phyloP scores from a whole-genome alignment of 2,888 invertebrate genomes.

The Lymantria monacha region DNA sequence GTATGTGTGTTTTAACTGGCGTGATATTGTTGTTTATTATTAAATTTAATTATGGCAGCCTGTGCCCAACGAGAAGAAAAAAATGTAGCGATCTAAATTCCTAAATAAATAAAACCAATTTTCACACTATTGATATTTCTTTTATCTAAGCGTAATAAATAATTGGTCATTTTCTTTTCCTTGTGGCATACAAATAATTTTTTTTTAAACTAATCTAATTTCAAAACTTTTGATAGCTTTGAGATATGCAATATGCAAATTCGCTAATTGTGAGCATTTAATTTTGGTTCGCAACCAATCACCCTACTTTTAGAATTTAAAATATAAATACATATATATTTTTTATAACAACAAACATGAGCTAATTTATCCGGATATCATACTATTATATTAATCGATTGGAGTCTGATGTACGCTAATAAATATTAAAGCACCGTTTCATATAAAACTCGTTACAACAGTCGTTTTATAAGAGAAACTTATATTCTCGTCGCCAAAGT shows the following conservation, averaged over 20 bases:
- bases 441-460: constrained; percentile 4
- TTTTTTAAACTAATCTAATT: constrained; percentile 2
- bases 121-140: background rate
- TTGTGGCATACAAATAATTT: constrained; percentile 13
- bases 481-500: constrained; percentile 20
- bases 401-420: constrained; percentile 1
- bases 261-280: constrained; percentile 6
- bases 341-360: constrained; percentile 7
- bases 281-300: constrained; percentile 4
- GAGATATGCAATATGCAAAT: constrained; percentile 10
- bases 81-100: background rate
- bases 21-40: too few species aligned
- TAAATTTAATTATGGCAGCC: too few species aligned
- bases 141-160: background rate
- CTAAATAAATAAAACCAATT: background rate
- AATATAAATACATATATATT: constrained; percentile 2
- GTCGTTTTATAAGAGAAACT: constrained; percentile 9
- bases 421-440: constrained; percentile 2
- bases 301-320: constrained; percentile 2
- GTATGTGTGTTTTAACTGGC: too few species aligned
- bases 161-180: background rate
- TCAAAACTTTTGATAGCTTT: constrained; percentile 4
- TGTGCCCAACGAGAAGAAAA: too few species aligned
- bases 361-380: constrained; percentile 5
- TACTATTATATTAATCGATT: constrained; percentile 5